Evolutionary conservation across 2,113 vertebrate genomes (phyloP).

Genomic region (Lophotis ruficrista): DNA sequence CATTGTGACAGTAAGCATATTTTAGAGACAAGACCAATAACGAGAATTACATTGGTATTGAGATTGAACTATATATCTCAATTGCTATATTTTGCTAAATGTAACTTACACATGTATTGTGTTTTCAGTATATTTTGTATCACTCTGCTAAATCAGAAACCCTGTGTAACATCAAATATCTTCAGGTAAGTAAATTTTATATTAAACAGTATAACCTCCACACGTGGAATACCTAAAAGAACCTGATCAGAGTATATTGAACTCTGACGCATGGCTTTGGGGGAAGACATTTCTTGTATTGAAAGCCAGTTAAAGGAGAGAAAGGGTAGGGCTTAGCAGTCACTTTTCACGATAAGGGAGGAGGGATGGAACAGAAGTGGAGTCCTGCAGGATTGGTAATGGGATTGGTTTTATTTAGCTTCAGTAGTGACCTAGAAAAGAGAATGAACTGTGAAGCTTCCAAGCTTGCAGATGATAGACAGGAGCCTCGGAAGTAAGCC

Average conservation of each 20-base stretch:
- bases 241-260: neutral
- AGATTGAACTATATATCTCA: neutral
- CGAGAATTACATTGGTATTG: neutral
- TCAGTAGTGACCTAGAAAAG: neutral
- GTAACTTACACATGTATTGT: fast-evolving
- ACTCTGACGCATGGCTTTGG: neutral
- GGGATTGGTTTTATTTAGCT: neutral
- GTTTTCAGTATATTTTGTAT: neutral
- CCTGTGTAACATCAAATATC: neutral
- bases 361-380: neutral
- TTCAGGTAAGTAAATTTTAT: neutral
- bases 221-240: neutral
- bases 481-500: neutral
- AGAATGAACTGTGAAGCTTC: neutral
- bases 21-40: neutral
- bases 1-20: neutral
- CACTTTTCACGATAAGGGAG: neutral
- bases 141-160: neutral
- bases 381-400: neutral
- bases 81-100: neutral
- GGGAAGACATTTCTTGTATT: neutral
- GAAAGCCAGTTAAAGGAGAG: neutral
- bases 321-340: neutral
- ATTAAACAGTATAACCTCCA: neutral
- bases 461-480: neutral